Evolutionary conservation across 2,888 invertebrate genomes (phyloP).

Genomic region (Amiota communis): DNA sequence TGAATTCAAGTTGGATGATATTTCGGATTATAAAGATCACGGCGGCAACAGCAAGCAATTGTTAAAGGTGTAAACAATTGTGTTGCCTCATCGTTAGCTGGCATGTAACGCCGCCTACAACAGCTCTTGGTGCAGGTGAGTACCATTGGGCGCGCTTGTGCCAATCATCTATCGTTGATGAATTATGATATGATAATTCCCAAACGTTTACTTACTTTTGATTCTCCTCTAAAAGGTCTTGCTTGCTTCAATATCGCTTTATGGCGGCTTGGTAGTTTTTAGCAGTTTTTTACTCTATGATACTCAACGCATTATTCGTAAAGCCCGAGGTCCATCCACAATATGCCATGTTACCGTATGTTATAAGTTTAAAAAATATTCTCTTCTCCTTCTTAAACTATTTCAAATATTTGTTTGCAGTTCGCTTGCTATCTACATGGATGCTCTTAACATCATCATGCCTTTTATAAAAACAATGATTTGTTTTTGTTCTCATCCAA

Average conservation of each 20-base stretch:
- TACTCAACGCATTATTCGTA: constrained; percentile 91
- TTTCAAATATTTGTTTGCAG: constrained; percentile 76
- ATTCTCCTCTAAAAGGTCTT: constrained; percentile 75
- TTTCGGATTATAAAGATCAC: too few species aligned
- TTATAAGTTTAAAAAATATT: constrained; percentile 58
- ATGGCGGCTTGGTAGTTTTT: constrained; percentile 96
- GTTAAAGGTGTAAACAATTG: too few species aligned
- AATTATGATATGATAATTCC: too few species aligned
- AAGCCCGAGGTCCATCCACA: constrained; percentile 89
- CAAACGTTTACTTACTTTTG: not conserved
- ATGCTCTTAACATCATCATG: constrained; percentile 96
- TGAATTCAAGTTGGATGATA: too few species aligned
- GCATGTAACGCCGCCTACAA: constrained; percentile 93
- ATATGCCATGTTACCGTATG: constrained; percentile 83
- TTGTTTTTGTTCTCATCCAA: too few species aligned
- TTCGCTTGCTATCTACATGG: constrained; percentile 94
- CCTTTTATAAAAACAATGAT: constrained; percentile 47
- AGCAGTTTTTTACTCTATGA: constrained; percentile 95
- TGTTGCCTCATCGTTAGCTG: constrained; percentile 94
- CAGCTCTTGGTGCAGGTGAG: constrained; percentile 89
- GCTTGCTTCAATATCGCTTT: constrained; percentile 93
- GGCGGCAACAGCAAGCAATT: too few species aligned
- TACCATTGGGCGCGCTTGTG: constrained; percentile 18
- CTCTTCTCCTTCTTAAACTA: not conserved
- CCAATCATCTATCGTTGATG: too few species aligned